A percentile compares a stretch with the other conserved stretches of the same genome.
Conservation (phyloP, 1,140 invertebrate species). For the Sesamia nonagrioides region DNA sequence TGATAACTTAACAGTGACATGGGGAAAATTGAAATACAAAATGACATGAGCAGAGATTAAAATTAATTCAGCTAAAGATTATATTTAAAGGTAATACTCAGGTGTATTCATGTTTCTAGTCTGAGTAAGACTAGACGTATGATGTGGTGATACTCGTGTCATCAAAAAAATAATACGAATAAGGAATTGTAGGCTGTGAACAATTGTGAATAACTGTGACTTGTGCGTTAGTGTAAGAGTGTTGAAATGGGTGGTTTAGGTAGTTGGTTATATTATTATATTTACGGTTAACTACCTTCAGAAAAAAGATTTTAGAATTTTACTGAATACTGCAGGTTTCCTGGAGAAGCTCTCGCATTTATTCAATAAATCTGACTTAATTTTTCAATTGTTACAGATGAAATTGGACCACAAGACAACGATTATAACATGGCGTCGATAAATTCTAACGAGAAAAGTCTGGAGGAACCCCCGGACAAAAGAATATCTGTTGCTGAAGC, state of each 20-base stretch:
- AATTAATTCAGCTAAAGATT: background rate
- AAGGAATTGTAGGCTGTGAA: too few species aligned
- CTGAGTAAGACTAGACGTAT: background rate
- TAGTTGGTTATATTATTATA: background rate
- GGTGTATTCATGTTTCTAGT: background rate
- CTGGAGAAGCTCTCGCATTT: too few species aligned
- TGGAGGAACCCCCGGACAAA: constrained; percentile 76
- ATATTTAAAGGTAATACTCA: background rate
- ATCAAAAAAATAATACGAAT: background rate
- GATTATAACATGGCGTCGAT: constrained; percentile 84
- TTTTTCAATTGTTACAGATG: constrained; percentile 74
- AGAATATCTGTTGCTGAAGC: constrained; percentile 73
- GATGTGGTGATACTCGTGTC: background rate
- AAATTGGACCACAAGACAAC: constrained; percentile 78
- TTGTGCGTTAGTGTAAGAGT: background rate
- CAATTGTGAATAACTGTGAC: background rate
- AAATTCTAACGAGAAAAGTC: constrained; percentile 81
- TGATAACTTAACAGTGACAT: background rate
- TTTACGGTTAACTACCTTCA: too few species aligned
- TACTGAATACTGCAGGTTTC: background rate
- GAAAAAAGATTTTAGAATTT: too few species aligned
- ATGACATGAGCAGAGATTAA: constrained; percentile 2
- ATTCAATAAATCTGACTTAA: background rate
- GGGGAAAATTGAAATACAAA: background rate
- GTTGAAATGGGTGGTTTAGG: background rate